A percentile compares a stretch with the other conserved stretches of the same genome.
phyloP scores from a whole-genome alignment of 2,888 invertebrate species.

The Hydropsyche betteni region DNA sequence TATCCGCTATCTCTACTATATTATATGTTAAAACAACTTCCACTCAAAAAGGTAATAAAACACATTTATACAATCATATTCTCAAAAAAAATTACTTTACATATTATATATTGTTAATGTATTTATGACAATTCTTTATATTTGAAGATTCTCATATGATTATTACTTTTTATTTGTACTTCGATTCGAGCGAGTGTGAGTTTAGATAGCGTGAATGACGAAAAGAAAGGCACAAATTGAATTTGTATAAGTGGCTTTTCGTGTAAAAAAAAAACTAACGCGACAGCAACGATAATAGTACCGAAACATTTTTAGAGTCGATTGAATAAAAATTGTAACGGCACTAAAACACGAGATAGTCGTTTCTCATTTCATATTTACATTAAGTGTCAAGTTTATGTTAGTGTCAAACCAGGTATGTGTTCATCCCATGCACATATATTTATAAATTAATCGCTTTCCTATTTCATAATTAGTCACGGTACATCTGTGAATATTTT shows the following conservation, averaged over 20 bases:
- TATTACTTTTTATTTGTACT: background rate
- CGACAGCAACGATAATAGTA: too few species aligned
- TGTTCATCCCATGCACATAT: too few species aligned
- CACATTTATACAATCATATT: conserved; percentile 16
- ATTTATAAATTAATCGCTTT: too few species aligned
- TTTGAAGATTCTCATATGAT: background rate
- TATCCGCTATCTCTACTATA: conserved; percentile 27
- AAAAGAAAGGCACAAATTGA: background rate
- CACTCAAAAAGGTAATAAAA: conserved; percentile 7
- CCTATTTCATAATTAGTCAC: too few species aligned
- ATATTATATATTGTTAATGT: conserved; percentile 14
- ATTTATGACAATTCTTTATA: background rate
- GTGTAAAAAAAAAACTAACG: background rate
- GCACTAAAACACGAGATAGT: too few species aligned
- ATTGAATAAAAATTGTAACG: too few species aligned
- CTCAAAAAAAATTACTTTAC: conserved; percentile 10
- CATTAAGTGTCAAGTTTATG: too few species aligned
- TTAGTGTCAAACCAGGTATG: too few species aligned
- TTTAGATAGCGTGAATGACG: conserved; percentile 9
- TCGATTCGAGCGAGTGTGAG: background rate
- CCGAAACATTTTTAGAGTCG: too few species aligned
- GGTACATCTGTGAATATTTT: too few species aligned
- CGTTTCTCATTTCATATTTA: too few species aligned
- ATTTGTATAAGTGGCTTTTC: conserved; percentile 6
- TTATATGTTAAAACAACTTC: conserved; percentile 21